phyloP scores from a whole-genome alignment of 2,113 vertebrate species.

The Epinephelus moara region DNA sequence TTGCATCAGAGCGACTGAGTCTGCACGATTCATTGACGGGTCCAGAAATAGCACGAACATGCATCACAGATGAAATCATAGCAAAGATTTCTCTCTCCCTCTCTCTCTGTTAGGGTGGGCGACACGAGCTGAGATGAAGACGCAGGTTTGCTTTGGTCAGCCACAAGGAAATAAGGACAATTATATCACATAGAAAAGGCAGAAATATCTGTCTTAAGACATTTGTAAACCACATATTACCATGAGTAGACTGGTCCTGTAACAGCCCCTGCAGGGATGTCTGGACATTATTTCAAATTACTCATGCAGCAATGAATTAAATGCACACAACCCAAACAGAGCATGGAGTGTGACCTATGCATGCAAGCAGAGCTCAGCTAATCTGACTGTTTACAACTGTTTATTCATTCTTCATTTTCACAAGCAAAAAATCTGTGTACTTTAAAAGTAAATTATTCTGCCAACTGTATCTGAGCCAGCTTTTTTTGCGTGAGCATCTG shows the following conservation, averaged over 20 bases:
- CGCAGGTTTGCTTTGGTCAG: constrained; percentile 37
- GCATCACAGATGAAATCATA: constrained; percentile 64
- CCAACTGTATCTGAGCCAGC: neutral
- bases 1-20: constrained; percentile 67
- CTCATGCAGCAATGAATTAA: constrained; percentile 63
- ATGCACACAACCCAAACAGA: constrained; percentile 64
- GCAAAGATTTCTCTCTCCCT: constrained; percentile 29
- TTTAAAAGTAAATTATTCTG: constrained; percentile 2
- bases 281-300: constrained; percentile 74
- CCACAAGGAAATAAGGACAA: constrained; percentile 49
- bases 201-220: constrained; percentile 53
- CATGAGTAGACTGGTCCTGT: constrained; percentile 37
- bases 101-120: constrained; percentile 2
- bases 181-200: constrained; percentile 44
- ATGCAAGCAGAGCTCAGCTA: constrained; percentile 46
- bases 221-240: constrained; percentile 60
- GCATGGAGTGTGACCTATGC: constrained; percentile 40
- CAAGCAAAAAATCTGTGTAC: neutral
- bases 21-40: constrained; percentile 75
- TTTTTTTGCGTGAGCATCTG: neutral
- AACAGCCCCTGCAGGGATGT: constrained; percentile 65
- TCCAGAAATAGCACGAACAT: constrained; percentile 64
- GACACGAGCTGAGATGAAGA: constrained; percentile 36
- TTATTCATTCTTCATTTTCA: neutral
- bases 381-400: constrained; percentile 30